A percentile compares a stretch with the other conserved stretches of the same genome.
These are phyloP conservation scores for Anthrax anthrax DNA, from an alignment of 2,888 invertebrate genomes.

Conservation along the genomic window DNA sequence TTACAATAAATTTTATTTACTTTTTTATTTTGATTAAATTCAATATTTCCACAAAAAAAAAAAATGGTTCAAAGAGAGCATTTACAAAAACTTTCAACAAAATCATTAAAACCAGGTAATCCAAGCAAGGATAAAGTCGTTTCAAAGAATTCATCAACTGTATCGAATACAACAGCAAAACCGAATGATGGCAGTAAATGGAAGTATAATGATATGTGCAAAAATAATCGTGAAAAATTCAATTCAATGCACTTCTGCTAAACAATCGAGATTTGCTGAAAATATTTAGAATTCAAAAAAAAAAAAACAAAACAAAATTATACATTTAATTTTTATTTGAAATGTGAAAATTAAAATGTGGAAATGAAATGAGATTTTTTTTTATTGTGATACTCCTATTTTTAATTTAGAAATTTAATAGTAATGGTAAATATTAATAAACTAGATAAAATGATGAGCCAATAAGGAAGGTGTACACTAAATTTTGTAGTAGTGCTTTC, in stretches of 20 bases:
- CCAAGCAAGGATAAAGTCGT: slow-evolving; percentile 17
- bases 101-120: slow-evolving; percentile 4
- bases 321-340: too few species aligned
- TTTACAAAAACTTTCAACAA: slow-evolving; percentile 2
- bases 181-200: slow-evolving; percentile 14
- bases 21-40: neutral
- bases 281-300: too few species aligned
- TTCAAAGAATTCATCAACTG: slow-evolving; percentile 19
- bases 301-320: too few species aligned
- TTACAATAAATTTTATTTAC: neutral
- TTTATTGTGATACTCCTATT: too few species aligned
- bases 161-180: slow-evolving; percentile 21
- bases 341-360: too few species aligned
- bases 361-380: too few species aligned
- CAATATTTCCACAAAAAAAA: neutral
- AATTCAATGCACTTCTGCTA: slow-evolving; percentile 29
- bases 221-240: slow-evolving; percentile 27
- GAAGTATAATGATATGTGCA: slow-evolving; percentile 28
- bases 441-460: too few species aligned
- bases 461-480: too few species aligned
- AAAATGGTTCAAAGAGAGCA: slow-evolving; percentile 25
- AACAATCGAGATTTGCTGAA: too few species aligned
- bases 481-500: too few species aligned
- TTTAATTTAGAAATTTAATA: too few species aligned
- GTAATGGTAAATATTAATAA: too few species aligned